phyloP scores from a whole-genome alignment of 2,888 invertebrate species.

The Coleophora deauratella region DNA sequence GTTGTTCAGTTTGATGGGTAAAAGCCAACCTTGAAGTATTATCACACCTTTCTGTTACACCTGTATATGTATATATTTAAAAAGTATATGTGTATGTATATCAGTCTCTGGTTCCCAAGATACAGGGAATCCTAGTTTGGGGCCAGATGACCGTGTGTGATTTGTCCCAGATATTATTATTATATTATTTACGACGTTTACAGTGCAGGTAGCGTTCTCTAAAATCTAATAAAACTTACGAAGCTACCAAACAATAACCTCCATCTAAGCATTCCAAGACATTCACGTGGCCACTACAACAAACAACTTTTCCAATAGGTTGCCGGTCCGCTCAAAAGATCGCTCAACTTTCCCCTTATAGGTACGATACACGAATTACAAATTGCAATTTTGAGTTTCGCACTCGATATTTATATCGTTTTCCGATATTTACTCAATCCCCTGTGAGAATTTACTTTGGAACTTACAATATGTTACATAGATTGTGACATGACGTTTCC shows the following conservation, averaged over 20 bases:
- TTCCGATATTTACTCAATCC: conserved; percentile 37
- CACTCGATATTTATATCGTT: conserved; percentile 31
- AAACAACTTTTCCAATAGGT: conserved; percentile 33
- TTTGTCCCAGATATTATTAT: no score
- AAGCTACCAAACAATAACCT: conserved; percentile 25
- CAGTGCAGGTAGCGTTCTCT: no score
- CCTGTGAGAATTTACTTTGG: conserved; percentile 31
- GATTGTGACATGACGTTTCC: conserved; percentile 28
- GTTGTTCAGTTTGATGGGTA: no score
- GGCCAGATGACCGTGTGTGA: no score
- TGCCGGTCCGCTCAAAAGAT: conserved; percentile 32
- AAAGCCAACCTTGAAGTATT: no score
- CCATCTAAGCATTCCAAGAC: conserved; percentile 29
- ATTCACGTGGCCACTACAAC: conserved; percentile 29
- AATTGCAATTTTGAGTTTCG: conserved; percentile 38
- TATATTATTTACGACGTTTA: no score
- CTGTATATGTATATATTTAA: no score
- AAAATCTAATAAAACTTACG: conserved; percentile 35
- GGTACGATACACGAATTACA: conserved; percentile 39
- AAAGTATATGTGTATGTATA: no score
- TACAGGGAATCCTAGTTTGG: no score
- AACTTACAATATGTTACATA: conserved; percentile 38
- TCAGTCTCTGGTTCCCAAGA: no score
- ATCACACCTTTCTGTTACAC: no score
- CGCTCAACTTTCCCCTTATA: conserved; percentile 31